These are phyloP conservation scores for Loripinus fragilis DNA, from an alignment of 2,888 invertebrate species.

Conservation along the genomic window DNA sequence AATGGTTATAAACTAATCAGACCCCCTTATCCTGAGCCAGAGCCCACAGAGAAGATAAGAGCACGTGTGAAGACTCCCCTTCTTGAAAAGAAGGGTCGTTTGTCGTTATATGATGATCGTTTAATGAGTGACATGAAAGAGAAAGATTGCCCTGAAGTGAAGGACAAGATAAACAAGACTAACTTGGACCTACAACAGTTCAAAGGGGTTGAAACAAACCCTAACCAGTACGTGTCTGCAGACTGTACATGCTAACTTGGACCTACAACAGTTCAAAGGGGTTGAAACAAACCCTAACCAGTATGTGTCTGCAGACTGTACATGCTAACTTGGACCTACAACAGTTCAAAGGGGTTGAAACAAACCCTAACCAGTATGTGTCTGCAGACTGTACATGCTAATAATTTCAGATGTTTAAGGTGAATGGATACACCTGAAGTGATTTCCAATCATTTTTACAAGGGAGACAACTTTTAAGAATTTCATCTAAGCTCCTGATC, in stretches of 20 bases:
- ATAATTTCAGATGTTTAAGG: too few relatives aligned
- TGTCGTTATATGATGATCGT: slow-evolving; percentile 94
- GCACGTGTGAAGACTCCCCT: slow-evolving; percentile 75
- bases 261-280: slow-evolving; percentile 66
- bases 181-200: slow-evolving; percentile 69
- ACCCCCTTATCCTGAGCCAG: slow-evolving; percentile 22
- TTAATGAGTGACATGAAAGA: slow-evolving; percentile 87
- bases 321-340: slow-evolving; percentile 64
- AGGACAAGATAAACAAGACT: slow-evolving; percentile 50
- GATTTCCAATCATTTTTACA: too few relatives aligned
- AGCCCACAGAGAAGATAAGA: slow-evolving; percentile 70
- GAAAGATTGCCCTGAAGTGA: slow-evolving; percentile 32
- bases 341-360: slow-evolving; percentile 60
- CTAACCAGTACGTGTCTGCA: slow-evolving; percentile 37
- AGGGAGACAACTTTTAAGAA: too few relatives aligned
- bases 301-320: slow-evolving; percentile 53
- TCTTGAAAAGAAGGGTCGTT: slow-evolving; percentile 84
- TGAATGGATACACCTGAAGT: too few relatives aligned
- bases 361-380: slow-evolving; percentile 32
- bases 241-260: slow-evolving; percentile 61
- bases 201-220: slow-evolving; percentile 48
- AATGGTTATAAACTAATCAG: slow-evolving; percentile 45
- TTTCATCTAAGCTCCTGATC: too few relatives aligned
- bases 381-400: slow-evolving; percentile 58
- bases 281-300: slow-evolving; percentile 40